Evolutionary conservation across 2,888 invertebrate genomes (phyloP).

Genomic region (Ernsta delagoae): DNA sequence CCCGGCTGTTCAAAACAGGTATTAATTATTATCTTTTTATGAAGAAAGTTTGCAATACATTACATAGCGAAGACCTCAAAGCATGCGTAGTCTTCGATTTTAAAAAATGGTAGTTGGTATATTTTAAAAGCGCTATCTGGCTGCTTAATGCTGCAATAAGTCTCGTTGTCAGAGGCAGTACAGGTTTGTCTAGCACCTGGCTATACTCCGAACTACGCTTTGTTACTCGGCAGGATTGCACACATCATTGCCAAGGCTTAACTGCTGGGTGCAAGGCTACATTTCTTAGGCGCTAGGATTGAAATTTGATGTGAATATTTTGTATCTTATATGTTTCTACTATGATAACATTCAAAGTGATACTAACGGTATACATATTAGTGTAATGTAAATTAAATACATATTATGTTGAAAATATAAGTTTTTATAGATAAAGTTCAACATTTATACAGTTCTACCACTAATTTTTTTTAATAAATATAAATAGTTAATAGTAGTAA

Average conservation of each 20-base stretch:
- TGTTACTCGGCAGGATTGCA: not conserved
- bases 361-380: no score
- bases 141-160: slow-evolving; percentile 29
- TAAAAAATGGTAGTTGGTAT: not conserved
- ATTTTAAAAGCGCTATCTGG: slow-evolving; percentile 20
- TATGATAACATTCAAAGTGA: no score
- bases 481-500: no score
- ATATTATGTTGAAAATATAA: no score
- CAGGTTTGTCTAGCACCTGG: slow-evolving; percentile 32
- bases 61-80: not conserved
- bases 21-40: no score
- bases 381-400: no score
- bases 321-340: no score
- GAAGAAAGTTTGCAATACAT: not conserved
- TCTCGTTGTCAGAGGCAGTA: slow-evolving; percentile 25
- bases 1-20: no score
- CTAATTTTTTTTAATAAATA: no score
- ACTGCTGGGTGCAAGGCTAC: not conserved
- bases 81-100: slow-evolving; percentile 3
- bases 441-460: no score
- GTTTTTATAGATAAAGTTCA: no score
- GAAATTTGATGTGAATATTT: not conserved
- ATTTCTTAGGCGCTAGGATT: slow-evolving; percentile 12
- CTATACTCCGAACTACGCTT: not conserved
- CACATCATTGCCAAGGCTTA: slow-evolving; percentile 24